Evolutionary conservation across 2,113 vertebrate species (phyloP), one percentile per base, ranked within the genome.

Genomic region (Cyprinus carpio): DNA sequence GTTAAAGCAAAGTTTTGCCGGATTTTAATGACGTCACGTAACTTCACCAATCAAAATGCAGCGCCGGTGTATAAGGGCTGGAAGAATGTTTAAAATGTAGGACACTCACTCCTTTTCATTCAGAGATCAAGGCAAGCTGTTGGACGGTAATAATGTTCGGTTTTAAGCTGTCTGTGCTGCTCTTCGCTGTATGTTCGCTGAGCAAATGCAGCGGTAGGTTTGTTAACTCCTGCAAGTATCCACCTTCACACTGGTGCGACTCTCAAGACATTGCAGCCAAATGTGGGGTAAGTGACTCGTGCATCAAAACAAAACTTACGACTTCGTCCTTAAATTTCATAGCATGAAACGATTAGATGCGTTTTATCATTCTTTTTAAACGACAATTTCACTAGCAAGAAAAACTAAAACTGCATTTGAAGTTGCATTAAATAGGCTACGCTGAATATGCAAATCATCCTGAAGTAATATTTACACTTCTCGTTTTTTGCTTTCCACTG

Each of bases 201-300:
- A 1, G 34, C 56, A 4, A 31, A 16, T 69, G 79, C 20, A 12
- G 72, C 29, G 4, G 11, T 12, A 20, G 84, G 8, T 6, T 75
- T 5, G 0, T 51, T 75, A 0, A 2, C 10, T 0, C 29, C 85
- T 96, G 96, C 71, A 29, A 81, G 2, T 20, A 75, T 34, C 91
- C 95, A 0, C 92, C 94, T 0, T 90, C 90, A 0, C 85, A 89
- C 27, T 96, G 95, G 96, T 96, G 96, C 88, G 91, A 92, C 2
- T 94, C 96, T 0, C 0, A 60, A 83, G 92, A 95, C 25, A 20
- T 89, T 34, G 93, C 96, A 0, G 6, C 11, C 20, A 89, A 91
- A 25, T 96, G 96, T 85, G 93, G 96, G 95, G 96, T 97, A 90
- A 92, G 94, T 67, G 15, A 1, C 23, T 8, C 20, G 7, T 12